These are phyloP conservation scores for Caretta caretta DNA, from an alignment of 2,113 vertebrate genomes.

Conservation along the genomic window DNA sequence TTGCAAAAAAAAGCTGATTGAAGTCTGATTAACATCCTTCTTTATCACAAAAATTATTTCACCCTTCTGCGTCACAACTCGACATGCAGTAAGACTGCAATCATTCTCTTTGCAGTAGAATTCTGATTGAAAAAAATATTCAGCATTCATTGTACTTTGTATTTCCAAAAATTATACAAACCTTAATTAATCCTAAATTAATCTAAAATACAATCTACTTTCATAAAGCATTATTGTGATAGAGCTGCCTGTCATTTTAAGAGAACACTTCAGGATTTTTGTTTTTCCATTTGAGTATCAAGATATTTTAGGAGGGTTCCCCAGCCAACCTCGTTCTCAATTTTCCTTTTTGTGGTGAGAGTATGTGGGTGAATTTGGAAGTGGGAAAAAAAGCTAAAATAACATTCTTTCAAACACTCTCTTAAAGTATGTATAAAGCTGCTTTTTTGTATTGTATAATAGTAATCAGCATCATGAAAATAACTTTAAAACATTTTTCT, in stretches of 20 bases:
- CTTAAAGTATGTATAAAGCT: not conserved
- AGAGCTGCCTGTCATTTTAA: not conserved
- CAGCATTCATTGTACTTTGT: not conserved
- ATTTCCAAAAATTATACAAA: not conserved
- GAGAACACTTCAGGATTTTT: not conserved
- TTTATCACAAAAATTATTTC: not conserved
- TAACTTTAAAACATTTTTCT: not conserved
- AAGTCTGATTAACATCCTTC: not conserved
- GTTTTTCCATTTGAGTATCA: not conserved
- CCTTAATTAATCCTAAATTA: not conserved
- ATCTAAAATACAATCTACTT: not conserved
- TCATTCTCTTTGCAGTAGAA: not conserved
- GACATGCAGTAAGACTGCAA: not conserved
- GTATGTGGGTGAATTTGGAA: not conserved
- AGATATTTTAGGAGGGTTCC: not conserved
- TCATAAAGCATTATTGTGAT: not conserved
- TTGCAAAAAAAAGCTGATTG: not conserved
- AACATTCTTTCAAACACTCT: not conserved
- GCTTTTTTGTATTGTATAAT: not conserved
- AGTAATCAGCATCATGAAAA: not conserved
- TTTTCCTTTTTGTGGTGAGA: fast-evolving
- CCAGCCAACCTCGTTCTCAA: not conserved
- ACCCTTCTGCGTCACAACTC: not conserved
- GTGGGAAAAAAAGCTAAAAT: not conserved
- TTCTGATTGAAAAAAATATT: not conserved